phyloP scores from a whole-genome alignment of 2,797 vertebrate species.

The Coreius guichenoti region DNA sequence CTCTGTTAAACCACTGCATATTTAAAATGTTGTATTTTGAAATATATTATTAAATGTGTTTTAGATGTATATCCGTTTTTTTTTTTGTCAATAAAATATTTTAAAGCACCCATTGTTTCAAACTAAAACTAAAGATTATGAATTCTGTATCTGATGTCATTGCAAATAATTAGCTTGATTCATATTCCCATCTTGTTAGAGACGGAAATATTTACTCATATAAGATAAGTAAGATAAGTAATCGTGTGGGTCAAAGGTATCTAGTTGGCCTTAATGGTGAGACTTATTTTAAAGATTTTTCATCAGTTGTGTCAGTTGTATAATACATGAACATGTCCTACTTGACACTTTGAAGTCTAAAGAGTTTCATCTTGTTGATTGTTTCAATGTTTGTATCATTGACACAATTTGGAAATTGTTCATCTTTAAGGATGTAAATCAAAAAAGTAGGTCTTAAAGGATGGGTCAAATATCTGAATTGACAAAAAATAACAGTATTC shows the following conservation, averaged over 20 bases:
- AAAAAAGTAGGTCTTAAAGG: neutral
- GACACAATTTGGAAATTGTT: neutral
- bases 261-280: neutral
- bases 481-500: neutral
- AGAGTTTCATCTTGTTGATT: neutral
- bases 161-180: neutral
- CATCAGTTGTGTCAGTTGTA: too few species aligned
- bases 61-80: conserved; percentile 38
- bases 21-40: conserved; percentile 57
- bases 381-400: neutral
- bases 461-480: neutral
- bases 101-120: neutral
- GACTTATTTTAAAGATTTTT: neutral
- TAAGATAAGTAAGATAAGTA: too few species aligned
- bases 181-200: too few species aligned
- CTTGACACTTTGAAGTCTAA: neutral
- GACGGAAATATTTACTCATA: too few species aligned
- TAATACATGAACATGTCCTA: neutral
- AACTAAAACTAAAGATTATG: neutral
- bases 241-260: neutral
- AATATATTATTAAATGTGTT: conserved; percentile 52
- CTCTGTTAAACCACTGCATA: conserved; percentile 48
- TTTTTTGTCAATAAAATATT: conserved; percentile 61
- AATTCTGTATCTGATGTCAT: neutral
- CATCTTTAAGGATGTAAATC: neutral